Evolutionary conservation across 2,888 invertebrate genomes (phyloP), one percentile per base, ranked within the genome.

Genomic region (Dynastes tityus): DNA sequence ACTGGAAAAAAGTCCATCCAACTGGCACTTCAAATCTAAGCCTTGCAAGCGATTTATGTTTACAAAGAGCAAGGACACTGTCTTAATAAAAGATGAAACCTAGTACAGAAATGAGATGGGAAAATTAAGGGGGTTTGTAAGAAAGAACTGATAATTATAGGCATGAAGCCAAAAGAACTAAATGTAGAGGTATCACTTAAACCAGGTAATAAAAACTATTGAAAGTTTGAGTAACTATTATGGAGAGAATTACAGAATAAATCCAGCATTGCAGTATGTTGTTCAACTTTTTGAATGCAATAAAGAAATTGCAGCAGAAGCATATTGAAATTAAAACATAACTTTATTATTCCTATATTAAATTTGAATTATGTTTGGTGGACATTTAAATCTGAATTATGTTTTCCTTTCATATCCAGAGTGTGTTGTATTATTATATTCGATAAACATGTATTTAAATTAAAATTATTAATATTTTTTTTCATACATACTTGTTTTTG

Each of bases 1-100:
- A 51, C 51, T 51, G 51, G 51, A 51, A 51, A 8, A 51, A 51
- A 51, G 51, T 51, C 51, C 51, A 51, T 51, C 51, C 51, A 51
- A 51, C 51, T 51, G 8, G 51, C 51, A 51, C 8, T 51, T 51
- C 51, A 9, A 51, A 51, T 51, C 5, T 51, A 51, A 51, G 5
- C 51, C 8, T 51, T 51, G 51, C 51, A 51, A 51, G 13, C 51
- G 51, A 51, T 51, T 51, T 51, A 5, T 2, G 2, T 51, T 51
- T 51, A 9, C 11, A 51, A 51, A 8, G 13, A 51, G 8, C 51
- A 51, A 51, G 51, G 8, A 51, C 5, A 5, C 2, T 51, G 2
- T 5, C 1, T 51, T 51, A 51, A 51, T 51, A 51, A 4, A 0
- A 51, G 51, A 13, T 13, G 51, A 8, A 51, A 8, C 51, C 51